phyloP scores from a whole-genome alignment of 35 echinoderm and acorn worm genomes.

The Ophioderma brevispina region DNA sequence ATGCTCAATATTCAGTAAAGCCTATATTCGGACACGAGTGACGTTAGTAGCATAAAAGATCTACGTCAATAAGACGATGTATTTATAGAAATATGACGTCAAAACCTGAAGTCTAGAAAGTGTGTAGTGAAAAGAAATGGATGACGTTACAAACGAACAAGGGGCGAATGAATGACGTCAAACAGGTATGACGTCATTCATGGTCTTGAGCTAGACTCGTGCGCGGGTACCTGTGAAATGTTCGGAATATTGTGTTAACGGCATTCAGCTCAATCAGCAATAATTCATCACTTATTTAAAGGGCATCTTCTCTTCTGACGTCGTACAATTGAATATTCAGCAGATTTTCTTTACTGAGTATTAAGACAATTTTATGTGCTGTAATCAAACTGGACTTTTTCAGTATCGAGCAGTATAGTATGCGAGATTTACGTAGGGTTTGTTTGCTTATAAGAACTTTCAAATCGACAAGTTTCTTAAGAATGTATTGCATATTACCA shows the following conservation, averaged over 20 bases:
- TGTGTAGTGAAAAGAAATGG: conserved; percentile 3
- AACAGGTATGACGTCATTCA: background rate
- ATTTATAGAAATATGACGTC: background rate
- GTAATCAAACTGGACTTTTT: no score
- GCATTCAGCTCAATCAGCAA: background rate
- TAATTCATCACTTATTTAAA: background rate
- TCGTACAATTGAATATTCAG: background rate
- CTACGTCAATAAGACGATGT: background rate
- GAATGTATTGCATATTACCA: no score
- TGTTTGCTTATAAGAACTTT: no score
- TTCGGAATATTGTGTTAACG: background rate
- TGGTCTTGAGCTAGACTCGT: background rate
- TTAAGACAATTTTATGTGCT: background rate
- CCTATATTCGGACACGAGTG: background rate
- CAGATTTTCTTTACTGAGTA: background rate
- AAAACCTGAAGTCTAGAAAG: background rate
- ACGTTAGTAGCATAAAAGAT: background rate
- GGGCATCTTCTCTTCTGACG: background rate
- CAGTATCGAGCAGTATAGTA: no score
- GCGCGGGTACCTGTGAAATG: background rate
- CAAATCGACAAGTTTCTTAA: no score
- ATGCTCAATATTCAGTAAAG: background rate
- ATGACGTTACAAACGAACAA: background rate
- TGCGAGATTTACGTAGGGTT: no score
- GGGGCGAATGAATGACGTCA: background rate